Base-by-base conservation (phyloP, 2,113 vertebrate species). In the Ochotona princeps region DNA sequence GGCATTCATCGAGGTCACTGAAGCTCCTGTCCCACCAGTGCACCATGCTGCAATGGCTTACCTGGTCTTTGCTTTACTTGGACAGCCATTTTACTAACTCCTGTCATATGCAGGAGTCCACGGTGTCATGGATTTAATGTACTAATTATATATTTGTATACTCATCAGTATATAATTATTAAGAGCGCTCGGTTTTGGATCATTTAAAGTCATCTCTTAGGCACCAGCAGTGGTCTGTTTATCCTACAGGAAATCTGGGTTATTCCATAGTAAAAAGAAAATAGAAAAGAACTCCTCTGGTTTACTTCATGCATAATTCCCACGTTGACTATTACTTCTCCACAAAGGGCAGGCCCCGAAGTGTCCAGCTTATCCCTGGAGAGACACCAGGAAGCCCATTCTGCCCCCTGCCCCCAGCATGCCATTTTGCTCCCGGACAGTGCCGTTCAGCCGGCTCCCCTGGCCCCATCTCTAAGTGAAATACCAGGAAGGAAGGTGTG, bases 11-110 rank as follows among this genome's bases (percentile, higher is more conserved):
- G 26, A 8, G 9, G 7, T 38, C 44, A 14, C 20, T 30, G 17
- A 7, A 5, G 4, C 5, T 13, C 4, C 2, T 8, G 18, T 65
- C 57, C 13, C 26, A n/a, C 7, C 38, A 5, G 7, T 35, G 79
- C 1, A 21, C 30, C 0, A 44, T 44, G 0, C 0, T 15, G 65
- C 70, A 25, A 7, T 49, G 5, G 26, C 35, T 54, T 23, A 32
- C 51, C 20, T 1, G 61, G 47, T 32, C 44, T 15, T 90, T 60
- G 28, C 54, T 72, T 86, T 85, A 28, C 69, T 25, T 3, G 44
- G 30, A 66, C 61, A 75, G 17, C 32, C 20, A 63, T 81, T 74
- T 89, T 76, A 70, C 70, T 69, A 49, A 84, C 69, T 30, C 35
- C 60, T 65, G 63, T 65, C 79, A 69, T 60, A 47, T 60, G 74